Conservation (phyloP, 2,797 vertebrate genomes). For the Astyanax mexicanus region DNA sequence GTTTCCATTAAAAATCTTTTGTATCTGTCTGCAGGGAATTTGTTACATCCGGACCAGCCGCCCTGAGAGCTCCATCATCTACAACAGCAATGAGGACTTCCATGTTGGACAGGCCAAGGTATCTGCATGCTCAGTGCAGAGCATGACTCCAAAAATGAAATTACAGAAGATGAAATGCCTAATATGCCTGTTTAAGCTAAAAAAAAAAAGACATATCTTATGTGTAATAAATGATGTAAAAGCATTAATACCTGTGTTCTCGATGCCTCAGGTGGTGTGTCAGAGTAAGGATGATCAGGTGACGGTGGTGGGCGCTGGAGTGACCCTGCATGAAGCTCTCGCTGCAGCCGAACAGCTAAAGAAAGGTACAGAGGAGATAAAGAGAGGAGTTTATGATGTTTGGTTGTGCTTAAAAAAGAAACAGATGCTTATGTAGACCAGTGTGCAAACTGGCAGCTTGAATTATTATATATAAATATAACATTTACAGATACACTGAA, state of each 20-base stretch:
- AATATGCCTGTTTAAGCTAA: too few species aligned
- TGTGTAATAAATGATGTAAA: background rate
- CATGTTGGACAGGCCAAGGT: conserved; percentile 95
- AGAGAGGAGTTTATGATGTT: too few species aligned
- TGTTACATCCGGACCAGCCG: conserved; percentile 96
- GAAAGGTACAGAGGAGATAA: conserved; percentile 81
- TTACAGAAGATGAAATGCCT: too few species aligned
- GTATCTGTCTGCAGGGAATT: conserved; percentile 83
- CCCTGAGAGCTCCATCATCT: conserved; percentile 89
- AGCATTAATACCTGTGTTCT: background rate
- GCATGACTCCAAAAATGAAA: too few species aligned
- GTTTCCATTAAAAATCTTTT: too few species aligned
- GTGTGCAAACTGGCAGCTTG: too few species aligned
- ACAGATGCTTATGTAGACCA: too few species aligned
- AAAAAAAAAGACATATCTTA: too few species aligned
- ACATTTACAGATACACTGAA: too few species aligned
- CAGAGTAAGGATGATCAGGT: conserved; percentile 94
- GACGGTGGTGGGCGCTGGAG: conserved; percentile 91
- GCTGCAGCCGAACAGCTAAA: conserved; percentile 91
- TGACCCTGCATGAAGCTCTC: conserved; percentile 91
- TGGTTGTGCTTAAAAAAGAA: too few species aligned
- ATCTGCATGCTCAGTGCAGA: background rate
- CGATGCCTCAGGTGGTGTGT: conserved; percentile 82
- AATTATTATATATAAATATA: too few species aligned
- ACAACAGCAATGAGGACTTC: conserved; percentile 93